phyloP scores from a whole-genome alignment of 53 echinoderm and acorn worm genomes.

The Actinopyga echinites region DNA sequence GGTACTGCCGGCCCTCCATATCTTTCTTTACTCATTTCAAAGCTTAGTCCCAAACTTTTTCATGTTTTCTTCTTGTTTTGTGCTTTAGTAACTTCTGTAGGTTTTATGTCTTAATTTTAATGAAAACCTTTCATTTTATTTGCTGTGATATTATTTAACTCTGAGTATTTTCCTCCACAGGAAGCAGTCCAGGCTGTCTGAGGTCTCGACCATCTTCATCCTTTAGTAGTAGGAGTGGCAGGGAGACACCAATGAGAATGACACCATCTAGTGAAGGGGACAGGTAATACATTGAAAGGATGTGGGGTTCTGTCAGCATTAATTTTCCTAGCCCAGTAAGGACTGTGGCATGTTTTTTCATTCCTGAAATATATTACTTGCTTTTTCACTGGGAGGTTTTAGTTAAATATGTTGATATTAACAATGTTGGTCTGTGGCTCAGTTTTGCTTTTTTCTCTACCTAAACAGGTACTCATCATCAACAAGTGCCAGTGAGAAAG shows the following conservation, averaged over 20 bases:
- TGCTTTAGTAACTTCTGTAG: too few relatives aligned
- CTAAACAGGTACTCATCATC: conserved; percentile 71
- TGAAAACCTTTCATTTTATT: too few relatives aligned
- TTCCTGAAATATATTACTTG: not conserved
- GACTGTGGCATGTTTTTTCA: not conserved
- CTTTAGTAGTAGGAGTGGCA: conserved; percentile 73
- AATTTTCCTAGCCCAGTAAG: not conserved
- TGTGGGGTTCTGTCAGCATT: not conserved
- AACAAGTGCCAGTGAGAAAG: conserved; percentile 81
- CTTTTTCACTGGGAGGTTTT: too few relatives aligned
- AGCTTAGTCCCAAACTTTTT: too few relatives aligned
- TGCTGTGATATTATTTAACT: too few relatives aligned
- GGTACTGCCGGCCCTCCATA: too few relatives aligned
- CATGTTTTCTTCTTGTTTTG: too few relatives aligned
- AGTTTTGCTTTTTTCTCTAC: too few relatives aligned
- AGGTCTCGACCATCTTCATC: conserved; percentile 68
- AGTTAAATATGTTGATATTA: too few relatives aligned
- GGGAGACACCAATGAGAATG: conserved; percentile 95
- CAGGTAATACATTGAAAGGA: conserved; percentile 81
- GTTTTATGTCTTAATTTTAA: too few relatives aligned
- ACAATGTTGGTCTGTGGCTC: too few relatives aligned
- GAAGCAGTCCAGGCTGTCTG: conserved; percentile 22
- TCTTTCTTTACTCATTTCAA: too few relatives aligned
- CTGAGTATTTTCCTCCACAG: not conserved
- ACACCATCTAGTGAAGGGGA: conserved; percentile 91